Evolutionary conservation across 2,888 invertebrate genomes (phyloP).

Genomic region (Ferrisia virgata): DNA sequence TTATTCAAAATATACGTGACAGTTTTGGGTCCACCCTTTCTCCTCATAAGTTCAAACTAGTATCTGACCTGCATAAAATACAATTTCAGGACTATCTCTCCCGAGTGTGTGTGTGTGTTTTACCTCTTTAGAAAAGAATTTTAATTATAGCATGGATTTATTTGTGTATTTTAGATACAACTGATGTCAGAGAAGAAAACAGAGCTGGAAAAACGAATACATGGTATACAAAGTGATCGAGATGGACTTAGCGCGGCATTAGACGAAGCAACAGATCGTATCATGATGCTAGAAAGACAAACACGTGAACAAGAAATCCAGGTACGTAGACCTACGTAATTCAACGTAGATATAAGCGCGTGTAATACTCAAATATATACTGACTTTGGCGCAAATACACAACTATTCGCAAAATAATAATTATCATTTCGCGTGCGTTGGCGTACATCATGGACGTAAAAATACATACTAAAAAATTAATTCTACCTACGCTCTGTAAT

Average conservation of each 20-base stretch:
- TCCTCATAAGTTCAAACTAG: too few species aligned
- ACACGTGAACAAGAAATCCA: slow-evolving; percentile 73
- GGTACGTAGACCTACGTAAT: too few species aligned
- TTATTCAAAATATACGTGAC: too few species aligned
- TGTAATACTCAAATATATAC: neutral
- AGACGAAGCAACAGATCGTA: slow-evolving; percentile 87
- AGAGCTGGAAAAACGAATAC: slow-evolving; percentile 79
- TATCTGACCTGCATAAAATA: too few species aligned
- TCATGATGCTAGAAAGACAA: slow-evolving; percentile 74
- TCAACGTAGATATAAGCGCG: slow-evolving; percentile 49
- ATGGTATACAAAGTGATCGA: slow-evolving; percentile 72
- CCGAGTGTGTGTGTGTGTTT: too few species aligned
- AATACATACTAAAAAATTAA: neutral
- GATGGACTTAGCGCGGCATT: slow-evolving; percentile 74
- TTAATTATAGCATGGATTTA: too few species aligned
- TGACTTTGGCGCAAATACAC: too few species aligned
- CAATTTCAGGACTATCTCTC: too few species aligned
- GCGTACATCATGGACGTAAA: neutral
- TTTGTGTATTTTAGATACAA: slow-evolving; percentile 60
- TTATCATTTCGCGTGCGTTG: slow-evolving; percentile 12
- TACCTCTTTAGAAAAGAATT: too few species aligned
- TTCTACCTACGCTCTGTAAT: neutral
- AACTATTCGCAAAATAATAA: neutral
- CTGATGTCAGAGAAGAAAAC: slow-evolving; percentile 76
- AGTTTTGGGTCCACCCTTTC: too few species aligned